Conservation (phyloP, 2,888 invertebrate genomes). For the Drosophila mettleri region DNA sequence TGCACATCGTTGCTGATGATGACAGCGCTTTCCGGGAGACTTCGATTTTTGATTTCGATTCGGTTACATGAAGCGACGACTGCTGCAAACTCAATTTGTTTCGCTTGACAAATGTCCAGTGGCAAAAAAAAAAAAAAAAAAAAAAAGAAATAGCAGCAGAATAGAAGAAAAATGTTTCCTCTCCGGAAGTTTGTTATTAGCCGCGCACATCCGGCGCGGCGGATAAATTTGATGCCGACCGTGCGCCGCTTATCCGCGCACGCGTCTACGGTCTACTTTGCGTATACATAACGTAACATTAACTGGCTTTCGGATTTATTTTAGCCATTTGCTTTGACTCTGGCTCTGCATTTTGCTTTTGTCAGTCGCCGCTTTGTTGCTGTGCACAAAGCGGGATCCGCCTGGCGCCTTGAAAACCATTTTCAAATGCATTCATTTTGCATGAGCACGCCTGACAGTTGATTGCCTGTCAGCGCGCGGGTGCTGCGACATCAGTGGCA, state of each 20-base stretch:
- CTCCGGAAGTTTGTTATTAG: conserved; percentile 83
- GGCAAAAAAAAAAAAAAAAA: conserved; percentile 46
- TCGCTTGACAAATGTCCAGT: conserved; percentile 79
- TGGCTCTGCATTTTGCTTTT: conserved; percentile 33
- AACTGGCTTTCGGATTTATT: conserved; percentile 11
- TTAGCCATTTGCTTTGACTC: conserved; percentile 24
- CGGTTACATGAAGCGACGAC: conserved; percentile 32
- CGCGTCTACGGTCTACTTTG: conserved; percentile 51
- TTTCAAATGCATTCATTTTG: conserved; percentile 62
- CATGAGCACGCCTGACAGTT: conserved; percentile 56
- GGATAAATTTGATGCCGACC: conserved; percentile 56
- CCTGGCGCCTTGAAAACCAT: conserved; percentile 53
- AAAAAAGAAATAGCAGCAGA: conserved; percentile 13
- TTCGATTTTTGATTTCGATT: conserved; percentile 62
- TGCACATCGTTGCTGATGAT: conserved; percentile 36
- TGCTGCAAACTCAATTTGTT: conserved; percentile 65
- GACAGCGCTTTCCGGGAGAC: conserved; percentile 51
- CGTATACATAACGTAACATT: conserved; percentile 66
- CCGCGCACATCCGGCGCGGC: conserved; percentile 74
- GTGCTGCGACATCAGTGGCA: conserved; percentile 21
- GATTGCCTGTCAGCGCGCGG: conserved; percentile 64
- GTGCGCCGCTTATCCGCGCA: conserved; percentile 77
- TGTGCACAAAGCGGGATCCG: conserved; percentile 27
- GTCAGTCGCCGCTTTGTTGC: conserved; percentile 35
- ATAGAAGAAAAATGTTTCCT: conserved; percentile 64